Conservation (phyloP, 2,113 vertebrate species). For the Takifugu bimaculatus region DNA sequence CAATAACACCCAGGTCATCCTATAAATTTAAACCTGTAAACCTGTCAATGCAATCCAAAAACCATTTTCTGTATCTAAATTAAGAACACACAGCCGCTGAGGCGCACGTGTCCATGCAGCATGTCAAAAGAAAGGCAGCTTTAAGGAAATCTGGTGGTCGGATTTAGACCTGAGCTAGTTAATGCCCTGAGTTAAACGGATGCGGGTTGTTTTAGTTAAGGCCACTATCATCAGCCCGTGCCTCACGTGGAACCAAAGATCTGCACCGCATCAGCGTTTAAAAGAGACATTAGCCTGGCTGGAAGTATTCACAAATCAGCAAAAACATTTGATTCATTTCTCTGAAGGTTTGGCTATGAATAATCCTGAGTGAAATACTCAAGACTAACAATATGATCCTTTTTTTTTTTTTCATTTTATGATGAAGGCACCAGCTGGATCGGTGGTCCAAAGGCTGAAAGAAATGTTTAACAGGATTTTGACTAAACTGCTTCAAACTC, state of each 20-base stretch:
- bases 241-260: neutral
- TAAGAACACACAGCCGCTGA: conserved; percentile 15
- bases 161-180: conserved; percentile 71
- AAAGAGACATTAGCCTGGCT: too few relatives aligned
- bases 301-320: too few relatives aligned
- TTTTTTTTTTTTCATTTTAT: too few relatives aligned
- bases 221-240: conserved; percentile 8
- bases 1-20: too few relatives aligned
- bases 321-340: too few relatives aligned
- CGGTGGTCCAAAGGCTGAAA: too few relatives aligned
- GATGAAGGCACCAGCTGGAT: too few relatives aligned
- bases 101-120: conserved; percentile 31
- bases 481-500: conserved; percentile 16
- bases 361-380: too few relatives aligned
- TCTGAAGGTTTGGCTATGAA: too few relatives aligned
- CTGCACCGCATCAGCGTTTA: too few relatives aligned
- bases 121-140: conserved; percentile 51
- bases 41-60: neutral
- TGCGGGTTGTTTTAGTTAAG: conserved; percentile 38
- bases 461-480: neutral
- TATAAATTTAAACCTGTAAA: neutral
- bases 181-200: conserved; percentile 64
- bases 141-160: conserved; percentile 47
- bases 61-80: too few relatives aligned
- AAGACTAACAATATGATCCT: too few relatives aligned